Percentiles rank a stretch among this genome's conserved stretches.
phyloP scores from a whole-genome alignment of 2,797 vertebrate species.

The Channa striata region DNA sequence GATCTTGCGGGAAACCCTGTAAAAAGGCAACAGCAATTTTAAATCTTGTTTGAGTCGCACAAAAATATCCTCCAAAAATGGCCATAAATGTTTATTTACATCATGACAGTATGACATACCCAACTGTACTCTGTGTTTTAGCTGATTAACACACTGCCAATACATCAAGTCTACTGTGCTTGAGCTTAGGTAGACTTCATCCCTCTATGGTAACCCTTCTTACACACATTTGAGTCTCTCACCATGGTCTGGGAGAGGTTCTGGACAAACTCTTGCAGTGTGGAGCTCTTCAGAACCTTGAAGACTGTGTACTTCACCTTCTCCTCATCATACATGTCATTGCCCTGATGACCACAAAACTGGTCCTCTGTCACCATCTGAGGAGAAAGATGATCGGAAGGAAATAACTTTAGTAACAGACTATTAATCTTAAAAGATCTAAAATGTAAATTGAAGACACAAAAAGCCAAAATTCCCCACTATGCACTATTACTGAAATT shows the following conservation, averaged over 20 bases:
- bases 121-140: neutral
- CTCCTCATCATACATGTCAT: conserved; percentile 99
- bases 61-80: neutral
- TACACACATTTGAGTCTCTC: conserved; percentile 59
- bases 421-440: neutral
- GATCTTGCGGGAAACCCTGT: conserved; percentile 98
- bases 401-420: neutral
- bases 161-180: neutral
- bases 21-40: conserved; percentile 38
- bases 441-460: neutral
- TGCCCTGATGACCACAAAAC: conserved; percentile 99
- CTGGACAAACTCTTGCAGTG: conserved; percentile 97
- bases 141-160: neutral
- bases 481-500: too few species aligned
- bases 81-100: too few species aligned
- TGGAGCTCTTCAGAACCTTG: conserved; percentile 98
- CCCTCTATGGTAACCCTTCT: neutral
- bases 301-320: conserved; percentile 99
- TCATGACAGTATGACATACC: too few species aligned
- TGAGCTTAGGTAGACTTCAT: neutral
- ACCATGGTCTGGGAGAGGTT: conserved; percentile 99
- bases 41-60: neutral
- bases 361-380: conserved; percentile 99
- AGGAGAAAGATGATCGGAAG: neutral
- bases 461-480: neutral